phyloP scores from a whole-genome alignment of 2,888 invertebrate species.

The Meta bourneti region DNA sequence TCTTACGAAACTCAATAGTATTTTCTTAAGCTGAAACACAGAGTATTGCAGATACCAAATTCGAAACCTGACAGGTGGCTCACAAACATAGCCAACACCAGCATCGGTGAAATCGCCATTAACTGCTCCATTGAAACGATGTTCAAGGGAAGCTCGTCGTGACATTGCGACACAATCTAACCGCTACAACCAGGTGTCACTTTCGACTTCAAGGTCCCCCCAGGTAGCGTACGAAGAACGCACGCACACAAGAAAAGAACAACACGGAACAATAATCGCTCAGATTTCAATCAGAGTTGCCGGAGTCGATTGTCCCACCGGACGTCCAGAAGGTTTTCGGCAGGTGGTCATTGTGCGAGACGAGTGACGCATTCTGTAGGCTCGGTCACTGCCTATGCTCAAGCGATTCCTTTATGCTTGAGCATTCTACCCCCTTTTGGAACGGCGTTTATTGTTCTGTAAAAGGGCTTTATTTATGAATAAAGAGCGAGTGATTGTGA shows the following conservation, averaged over 20 bases:
- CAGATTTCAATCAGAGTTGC: not conserved
- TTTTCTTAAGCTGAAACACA: too few relatives aligned
- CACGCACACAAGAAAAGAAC: too few relatives aligned
- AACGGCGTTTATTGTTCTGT: not conserved
- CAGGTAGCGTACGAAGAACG: not conserved
- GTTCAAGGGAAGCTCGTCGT: not conserved
- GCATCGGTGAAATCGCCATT: not conserved
- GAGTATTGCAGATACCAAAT: too few relatives aligned
- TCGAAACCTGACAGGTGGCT: too few relatives aligned
- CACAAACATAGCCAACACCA: not conserved
- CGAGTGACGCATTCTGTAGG: not conserved
- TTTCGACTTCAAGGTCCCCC: not conserved
- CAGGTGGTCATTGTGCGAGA: constrained; percentile 15
- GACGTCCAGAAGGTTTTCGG: constrained; percentile 39
- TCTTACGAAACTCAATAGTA: too few relatives aligned
- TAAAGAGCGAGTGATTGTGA: too few relatives aligned
- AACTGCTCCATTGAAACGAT: not conserved
- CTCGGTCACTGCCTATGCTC: too few relatives aligned
- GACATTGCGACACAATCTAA: not conserved
- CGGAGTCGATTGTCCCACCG: constrained; percentile 17
- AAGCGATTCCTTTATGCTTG: too few relatives aligned
- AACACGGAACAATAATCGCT: not conserved
- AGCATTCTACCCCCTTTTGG: not conserved
- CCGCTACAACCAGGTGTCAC: not conserved
- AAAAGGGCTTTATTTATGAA: not conserved